phyloP scores from a whole-genome alignment of 2,113 vertebrate genomes.

The Isurus oxyrinchus region DNA sequence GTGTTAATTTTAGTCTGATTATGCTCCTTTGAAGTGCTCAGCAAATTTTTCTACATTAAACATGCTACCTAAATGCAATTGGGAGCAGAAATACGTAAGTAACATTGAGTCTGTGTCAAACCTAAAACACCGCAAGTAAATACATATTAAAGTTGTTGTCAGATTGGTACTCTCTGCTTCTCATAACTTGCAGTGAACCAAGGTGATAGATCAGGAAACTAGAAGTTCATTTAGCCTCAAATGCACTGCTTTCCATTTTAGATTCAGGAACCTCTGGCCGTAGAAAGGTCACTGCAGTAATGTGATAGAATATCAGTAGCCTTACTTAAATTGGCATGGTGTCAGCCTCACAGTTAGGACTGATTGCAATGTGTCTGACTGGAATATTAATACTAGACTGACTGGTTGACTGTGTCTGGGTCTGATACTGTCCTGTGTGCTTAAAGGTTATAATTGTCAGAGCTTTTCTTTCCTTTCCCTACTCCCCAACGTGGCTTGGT shows the following conservation, averaged over 20 bases:
- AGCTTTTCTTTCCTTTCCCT: not conserved
- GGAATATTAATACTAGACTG: not conserved
- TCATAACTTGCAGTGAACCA: not conserved
- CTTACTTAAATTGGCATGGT: not conserved
- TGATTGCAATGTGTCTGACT: not conserved
- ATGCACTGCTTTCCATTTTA: not conserved
- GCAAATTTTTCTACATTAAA: not conserved
- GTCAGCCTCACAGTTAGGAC: not conserved
- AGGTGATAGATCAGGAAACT: not conserved
- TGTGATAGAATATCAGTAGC: not conserved
- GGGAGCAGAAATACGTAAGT: not conserved
- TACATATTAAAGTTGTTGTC: not conserved
- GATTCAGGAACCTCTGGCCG: not conserved
- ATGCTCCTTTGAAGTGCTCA: not conserved
- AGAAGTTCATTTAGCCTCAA: not conserved
- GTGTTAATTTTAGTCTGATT: not conserved
- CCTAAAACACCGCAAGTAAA: not conserved
- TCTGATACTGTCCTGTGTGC: not conserved
- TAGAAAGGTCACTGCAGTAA: not conserved
- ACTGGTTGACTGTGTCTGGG: not conserved
- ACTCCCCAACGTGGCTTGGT: not conserved
- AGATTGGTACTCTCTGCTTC: not conserved
- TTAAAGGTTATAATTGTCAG: not conserved
- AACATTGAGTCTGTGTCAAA: not conserved
- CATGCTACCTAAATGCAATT: not conserved